These are phyloP conservation scores for Amblyjoppa proteus DNA, from an alignment of 2,888 invertebrate genomes.

Conservation along the genomic window DNA sequence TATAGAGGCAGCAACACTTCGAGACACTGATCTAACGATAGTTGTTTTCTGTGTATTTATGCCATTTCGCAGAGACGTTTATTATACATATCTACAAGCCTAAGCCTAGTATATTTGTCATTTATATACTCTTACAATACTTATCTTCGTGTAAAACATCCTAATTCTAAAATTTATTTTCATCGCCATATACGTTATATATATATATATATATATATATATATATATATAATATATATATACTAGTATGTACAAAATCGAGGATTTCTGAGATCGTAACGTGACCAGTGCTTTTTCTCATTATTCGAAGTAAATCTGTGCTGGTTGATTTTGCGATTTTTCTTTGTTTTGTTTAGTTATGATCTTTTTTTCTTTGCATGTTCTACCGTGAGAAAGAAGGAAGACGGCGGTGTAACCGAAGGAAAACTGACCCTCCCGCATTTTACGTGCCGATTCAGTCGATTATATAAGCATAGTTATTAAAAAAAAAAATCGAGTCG, in stretches of 20 bases:
- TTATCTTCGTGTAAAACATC: constrained; percentile 73
- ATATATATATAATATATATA: constrained; percentile 49
- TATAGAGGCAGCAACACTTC: constrained; percentile 54
- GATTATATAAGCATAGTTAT: background rate
- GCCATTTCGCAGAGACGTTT: constrained; percentile 70
- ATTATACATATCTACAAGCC: constrained; percentile 79
- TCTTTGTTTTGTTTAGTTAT: background rate
- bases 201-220: background rate
- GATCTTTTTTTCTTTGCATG: background rate
- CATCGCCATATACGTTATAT: constrained; percentile 39
- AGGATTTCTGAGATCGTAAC: constrained; percentile 29
- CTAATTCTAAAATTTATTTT: constrained; percentile 64
- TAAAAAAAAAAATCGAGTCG: background rate
- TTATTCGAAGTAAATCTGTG: constrained; percentile 11
- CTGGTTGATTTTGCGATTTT: background rate
- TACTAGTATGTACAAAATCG: constrained; percentile 59
- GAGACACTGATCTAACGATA: constrained; percentile 55
- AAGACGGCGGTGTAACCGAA: constrained; percentile 12
- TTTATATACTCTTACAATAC: constrained; percentile 64
- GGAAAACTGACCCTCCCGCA: background rate
- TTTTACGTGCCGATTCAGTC: constrained; percentile 7
- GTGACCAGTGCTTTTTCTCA: background rate
- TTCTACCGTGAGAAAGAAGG: constrained; percentile 2
- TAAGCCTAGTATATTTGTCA: constrained; percentile 68
- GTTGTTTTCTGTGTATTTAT: constrained; percentile 48